phyloP scores from a whole-genome alignment of 2,888 invertebrate genomes.

The Acanthosepion lycidas region DNA sequence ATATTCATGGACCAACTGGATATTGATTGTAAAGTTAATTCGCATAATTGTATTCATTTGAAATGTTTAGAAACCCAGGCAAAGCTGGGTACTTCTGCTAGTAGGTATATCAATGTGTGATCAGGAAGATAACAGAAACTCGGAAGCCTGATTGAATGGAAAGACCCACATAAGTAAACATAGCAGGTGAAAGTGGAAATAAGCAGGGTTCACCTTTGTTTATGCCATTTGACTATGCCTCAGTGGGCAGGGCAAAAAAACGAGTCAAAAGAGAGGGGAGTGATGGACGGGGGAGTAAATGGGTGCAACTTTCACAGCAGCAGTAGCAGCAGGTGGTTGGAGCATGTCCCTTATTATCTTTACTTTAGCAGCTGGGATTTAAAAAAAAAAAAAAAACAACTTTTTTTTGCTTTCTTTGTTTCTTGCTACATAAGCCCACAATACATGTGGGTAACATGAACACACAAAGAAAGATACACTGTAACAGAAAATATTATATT shows the following conservation, averaged over 20 bases:
- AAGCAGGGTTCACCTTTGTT: neutral
- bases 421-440: neutral
- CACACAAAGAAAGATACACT: neutral
- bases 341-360: neutral
- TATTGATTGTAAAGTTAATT: too few relatives aligned
- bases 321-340: conserved; percentile 16
- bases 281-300: neutral
- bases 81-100: too few relatives aligned
- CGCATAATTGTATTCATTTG: too few relatives aligned
- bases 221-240: neutral
- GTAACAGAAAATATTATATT: neutral
- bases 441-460: neutral
- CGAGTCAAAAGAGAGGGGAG: neutral
- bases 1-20: too few relatives aligned
- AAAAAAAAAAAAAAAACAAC: too few relatives aligned
- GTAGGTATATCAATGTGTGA: too few relatives aligned
- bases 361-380: neutral
- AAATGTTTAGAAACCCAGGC: too few relatives aligned
- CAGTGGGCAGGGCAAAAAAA: neutral
- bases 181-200: neutral
- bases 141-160: too few relatives aligned
- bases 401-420: neutral
- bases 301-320: neutral
- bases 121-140: too few relatives aligned
- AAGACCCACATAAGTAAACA: neutral